Evolutionary conservation across 1,140 invertebrate genomes (phyloP), one percentile per base, ranked within the genome.

Genomic region (Drosophila rufa): DNA sequence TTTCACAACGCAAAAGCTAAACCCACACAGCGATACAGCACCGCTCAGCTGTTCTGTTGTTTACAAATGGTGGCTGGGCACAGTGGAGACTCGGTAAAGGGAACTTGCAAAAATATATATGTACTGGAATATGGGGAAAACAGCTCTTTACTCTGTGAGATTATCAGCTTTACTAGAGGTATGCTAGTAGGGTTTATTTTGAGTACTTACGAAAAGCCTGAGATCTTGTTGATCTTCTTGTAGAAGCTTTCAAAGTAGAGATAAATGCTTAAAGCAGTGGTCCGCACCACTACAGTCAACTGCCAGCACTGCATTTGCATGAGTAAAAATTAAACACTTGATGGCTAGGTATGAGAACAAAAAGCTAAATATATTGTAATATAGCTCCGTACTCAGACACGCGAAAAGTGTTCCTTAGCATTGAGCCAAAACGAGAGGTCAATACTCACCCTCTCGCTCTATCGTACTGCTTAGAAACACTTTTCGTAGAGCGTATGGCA

Each of bases 11-110:
- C 68, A 51, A 59, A 43, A 71, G 22, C 55, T 30, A 25, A 38
- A 71, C 69, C 14, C 33, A 71, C 40, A 73, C 67, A 30, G 14
- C 25, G 6, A 17, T 11, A 57, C 30, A 22, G 7, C 8, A 14
- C 19, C 53, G 36, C n/a, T 60, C 70, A 73, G 70, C 70, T 73
- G 70, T 73, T 73, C 69, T 60, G 40, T 59, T 73, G 70, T 73
- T 73, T 73, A 73, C 68, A 14, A 25, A n/a, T 25, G 38, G 27
- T 22, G 4, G 38, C 38, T 3, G 19, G 2, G 7, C 11, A 51
- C 67, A 68, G 67, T 68, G 17, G n/a, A 9, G n/a, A 19, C 33
- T 46, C 4, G 4, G 0, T 33, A 19, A 2, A 1, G 11, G 1
- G n/a, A 30, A 71, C 25, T 48, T 3, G 2, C 7, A 15, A 5